A percentile compares a stretch with the other conserved stretches of the same genome.
Evolutionary conservation across 2,888 invertebrate genomes (phyloP).

Genomic region (Parnassius orleans): DNA sequence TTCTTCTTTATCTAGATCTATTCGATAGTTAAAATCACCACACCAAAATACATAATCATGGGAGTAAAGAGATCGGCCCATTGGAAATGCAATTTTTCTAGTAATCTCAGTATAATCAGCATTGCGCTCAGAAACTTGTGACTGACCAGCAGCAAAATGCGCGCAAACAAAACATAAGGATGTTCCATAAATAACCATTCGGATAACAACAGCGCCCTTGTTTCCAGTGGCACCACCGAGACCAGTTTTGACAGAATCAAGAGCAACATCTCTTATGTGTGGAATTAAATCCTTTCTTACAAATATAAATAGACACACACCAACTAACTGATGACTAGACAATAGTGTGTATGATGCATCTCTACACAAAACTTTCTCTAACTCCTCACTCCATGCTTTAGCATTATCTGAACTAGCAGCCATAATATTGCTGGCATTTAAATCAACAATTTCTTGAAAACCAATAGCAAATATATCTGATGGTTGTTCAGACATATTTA

Average conservation of each 20-base stretch:
- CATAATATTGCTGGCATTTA: constrained; percentile 99
- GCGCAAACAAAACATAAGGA: constrained; percentile 99
- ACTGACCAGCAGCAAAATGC: constrained; percentile 99
- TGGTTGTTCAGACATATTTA: constrained; percentile 79
- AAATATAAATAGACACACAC: constrained; percentile 98
- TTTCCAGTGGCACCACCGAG: constrained; percentile 98
- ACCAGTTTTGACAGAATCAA: constrained; percentile 98
- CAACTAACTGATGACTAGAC: constrained; percentile 97
- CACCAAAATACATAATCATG: constrained; percentile 99
- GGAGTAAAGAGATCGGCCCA: constrained; percentile 94
- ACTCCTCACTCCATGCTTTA: constrained; percentile 96
- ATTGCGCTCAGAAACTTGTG: constrained; percentile 96
- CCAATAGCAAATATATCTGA: constrained; percentile 98
- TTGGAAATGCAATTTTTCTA: constrained; percentile 93
- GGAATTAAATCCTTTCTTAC: constrained; percentile 94
- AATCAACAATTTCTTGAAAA: constrained; percentile 99
- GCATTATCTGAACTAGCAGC: constrained; percentile 96
- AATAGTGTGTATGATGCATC: constrained; percentile 94
- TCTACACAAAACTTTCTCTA: constrained; percentile 94
- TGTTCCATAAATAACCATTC: constrained; percentile 94
- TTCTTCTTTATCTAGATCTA: constrained; percentile 97
- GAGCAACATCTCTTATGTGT: constrained; percentile 94
- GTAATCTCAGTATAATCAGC: constrained; percentile 98
- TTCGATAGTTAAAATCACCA: constrained; percentile 99
- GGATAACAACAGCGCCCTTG: constrained; percentile 97